A percentile compares a stretch with the other conserved stretches of the same genome.
phyloP scores from a whole-genome alignment of 2,113 vertebrate genomes.

The Strix aluco region DNA sequence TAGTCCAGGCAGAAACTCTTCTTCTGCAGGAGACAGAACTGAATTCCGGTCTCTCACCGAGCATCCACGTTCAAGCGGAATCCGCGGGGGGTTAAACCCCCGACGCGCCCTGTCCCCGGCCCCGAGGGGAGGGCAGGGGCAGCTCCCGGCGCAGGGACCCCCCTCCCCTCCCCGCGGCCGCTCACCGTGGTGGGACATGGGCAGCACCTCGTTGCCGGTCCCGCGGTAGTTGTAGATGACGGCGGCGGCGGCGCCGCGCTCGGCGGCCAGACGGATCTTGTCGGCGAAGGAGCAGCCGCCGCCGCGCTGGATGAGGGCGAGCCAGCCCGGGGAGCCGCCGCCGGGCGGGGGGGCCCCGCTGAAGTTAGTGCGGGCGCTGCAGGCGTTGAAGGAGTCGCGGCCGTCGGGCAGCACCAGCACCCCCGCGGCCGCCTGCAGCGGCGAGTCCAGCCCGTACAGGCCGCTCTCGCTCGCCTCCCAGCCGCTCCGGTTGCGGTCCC shows the following conservation, averaged over 20 bases:
- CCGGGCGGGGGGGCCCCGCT: constrained; percentile 7
- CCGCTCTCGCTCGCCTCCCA: constrained; percentile 80
- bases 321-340: constrained; percentile 59
- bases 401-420: constrained; percentile 73
- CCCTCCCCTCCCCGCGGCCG: neutral
- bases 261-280: constrained; percentile 80
- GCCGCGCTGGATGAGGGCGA: constrained; percentile 85
- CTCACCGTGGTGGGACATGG: constrained; percentile 83
- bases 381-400: constrained; percentile 67
- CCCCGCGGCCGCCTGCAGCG: constrained; percentile 71
- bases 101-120: neutral
- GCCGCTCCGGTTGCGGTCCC: constrained; percentile 65
- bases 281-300: constrained; percentile 84
- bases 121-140: neutral
- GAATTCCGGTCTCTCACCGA: fast-evolving
- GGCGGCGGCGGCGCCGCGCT: constrained; percentile 76
- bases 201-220: constrained; percentile 79
- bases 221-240: constrained; percentile 84
- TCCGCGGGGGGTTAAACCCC: fast-evolving
- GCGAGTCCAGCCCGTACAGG: constrained; percentile 83
- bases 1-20: neutral
- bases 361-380: constrained; percentile 73
- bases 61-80: neutral
- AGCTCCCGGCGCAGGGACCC: neutral
- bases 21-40: neutral